Evolutionary conservation across 1,140 invertebrate genomes (phyloP), one percentile per base, ranked within the genome.

Genomic region (Limonius californicus): DNA sequence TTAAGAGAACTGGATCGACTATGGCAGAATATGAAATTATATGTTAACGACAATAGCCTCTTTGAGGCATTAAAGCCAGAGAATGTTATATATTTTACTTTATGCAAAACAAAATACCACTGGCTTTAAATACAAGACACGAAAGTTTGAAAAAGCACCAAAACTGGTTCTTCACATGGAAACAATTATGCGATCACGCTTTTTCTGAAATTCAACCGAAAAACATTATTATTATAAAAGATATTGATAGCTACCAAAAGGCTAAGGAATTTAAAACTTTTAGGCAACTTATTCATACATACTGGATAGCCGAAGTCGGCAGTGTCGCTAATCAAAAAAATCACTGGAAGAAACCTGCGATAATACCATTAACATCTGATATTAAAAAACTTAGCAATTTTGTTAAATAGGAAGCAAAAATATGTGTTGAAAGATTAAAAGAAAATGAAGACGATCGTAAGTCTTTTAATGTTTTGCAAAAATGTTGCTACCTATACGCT

Each of bases 11-110:
- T 32, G 4, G 27, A 4, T 32, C 27, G 27, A 32, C 11, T 6
- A 32, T 32, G 27, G 11, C 27, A 32, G 11, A 32, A n/a, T n/a
- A n/a, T n/a, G n/a, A n/a, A n/a, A n/a, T n/a, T n/a, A n/a, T n/a
- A n/a, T n/a, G n/a, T n/a, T n/a, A n/a, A n/a, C n/a, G n/a, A n/a
- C n/a, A n/a, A n/a, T n/a, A n/a, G n/a, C n/a, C n/a, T n/a, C n/a
- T n/a, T n/a, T n/a, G n/a, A n/a, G n/a, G n/a, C 27, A 32, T 45
- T 45, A 45, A 45, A 45, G 15, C 43, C 43, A 18, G 16, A 45
- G 7, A 45, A 15, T 7, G 6, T 45, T 45, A 18, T 8, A 45
- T 54, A 20, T 54, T 54, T 54, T 23, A 19, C 20, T 20, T 19
- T 23, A 9, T 8, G 18, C 16, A n/a, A 54, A 9, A 18, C 16